These are phyloP conservation scores for Pteromalus puparum DNA, from an alignment of 1,140 invertebrate genomes.

Conservation along the genomic window DNA sequence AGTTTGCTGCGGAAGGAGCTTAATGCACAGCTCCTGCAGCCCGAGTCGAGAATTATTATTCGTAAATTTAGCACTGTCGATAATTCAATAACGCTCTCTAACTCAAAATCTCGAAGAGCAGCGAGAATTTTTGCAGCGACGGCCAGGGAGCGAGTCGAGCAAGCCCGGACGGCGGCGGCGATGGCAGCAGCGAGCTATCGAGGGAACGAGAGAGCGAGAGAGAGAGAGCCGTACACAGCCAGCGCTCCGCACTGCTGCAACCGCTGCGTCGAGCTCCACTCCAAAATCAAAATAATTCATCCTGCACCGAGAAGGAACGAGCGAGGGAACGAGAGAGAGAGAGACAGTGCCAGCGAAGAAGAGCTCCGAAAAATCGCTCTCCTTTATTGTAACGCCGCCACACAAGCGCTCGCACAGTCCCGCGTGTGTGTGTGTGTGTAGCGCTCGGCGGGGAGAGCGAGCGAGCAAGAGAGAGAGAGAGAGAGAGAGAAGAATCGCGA, in stretches of 20 bases:
- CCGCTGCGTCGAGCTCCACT: neutral
- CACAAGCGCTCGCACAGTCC: neutral
- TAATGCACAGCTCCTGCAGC: neutral
- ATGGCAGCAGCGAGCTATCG: neutral
- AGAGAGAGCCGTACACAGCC: neutral
- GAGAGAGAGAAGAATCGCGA: slow-evolving; percentile 37
- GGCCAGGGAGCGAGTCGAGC: neutral
- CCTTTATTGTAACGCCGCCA: neutral
- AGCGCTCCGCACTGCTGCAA: neutral
- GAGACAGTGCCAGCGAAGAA: slow-evolving; percentile 9
- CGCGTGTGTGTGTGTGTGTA: neutral
- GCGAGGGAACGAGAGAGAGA: too few relatives aligned
- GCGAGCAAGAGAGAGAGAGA: slow-evolving; percentile 33
- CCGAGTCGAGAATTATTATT: neutral
- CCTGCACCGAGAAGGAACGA: neutral
- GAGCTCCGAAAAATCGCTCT: slow-evolving; percentile 29
- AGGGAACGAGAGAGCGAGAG: slow-evolving; percentile 24
- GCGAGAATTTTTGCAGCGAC: neutral
- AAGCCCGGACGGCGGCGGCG: neutral
- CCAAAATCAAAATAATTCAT: neutral
- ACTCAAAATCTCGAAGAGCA: neutral
- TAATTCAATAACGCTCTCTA: neutral
- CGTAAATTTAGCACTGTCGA: neutral
- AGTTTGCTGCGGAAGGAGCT: neutral
- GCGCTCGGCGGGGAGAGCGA: neutral